These are phyloP conservation scores for Nyctereutes procyonoides DNA, from an alignment of 2,113 vertebrate genomes.

Conservation along the genomic window DNA sequence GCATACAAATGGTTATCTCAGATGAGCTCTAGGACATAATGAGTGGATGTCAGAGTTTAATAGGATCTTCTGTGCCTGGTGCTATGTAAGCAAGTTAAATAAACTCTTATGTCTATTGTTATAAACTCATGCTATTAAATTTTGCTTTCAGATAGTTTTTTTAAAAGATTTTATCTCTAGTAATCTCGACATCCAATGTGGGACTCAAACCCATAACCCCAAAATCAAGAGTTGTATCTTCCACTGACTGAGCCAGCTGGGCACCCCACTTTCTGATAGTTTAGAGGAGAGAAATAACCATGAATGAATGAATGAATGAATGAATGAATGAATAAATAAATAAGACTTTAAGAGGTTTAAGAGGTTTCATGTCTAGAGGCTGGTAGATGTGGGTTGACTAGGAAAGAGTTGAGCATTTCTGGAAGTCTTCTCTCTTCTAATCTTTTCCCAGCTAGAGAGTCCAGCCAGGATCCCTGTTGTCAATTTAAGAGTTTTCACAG, in stretches of 20 bases:
- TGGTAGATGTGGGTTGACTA: not conserved
- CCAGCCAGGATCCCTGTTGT: not conserved
- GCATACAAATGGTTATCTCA: not conserved
- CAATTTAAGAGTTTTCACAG: not conserved
- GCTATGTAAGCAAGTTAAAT: conserved; percentile 18
- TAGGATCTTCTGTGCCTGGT: conserved; percentile 4
- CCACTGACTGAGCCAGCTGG: not conserved
- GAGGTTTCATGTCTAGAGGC: not conserved
- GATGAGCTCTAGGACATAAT: not conserved
- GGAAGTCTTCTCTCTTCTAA: not conserved
- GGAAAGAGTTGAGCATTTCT: conserved; percentile 21
- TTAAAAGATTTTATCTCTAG: not conserved
- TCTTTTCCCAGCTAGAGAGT: not conserved
- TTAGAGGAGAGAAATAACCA: conserved; percentile 38
- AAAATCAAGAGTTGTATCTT: not conserved
- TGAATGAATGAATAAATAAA: too few species aligned
- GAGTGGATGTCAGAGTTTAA: not conserved
- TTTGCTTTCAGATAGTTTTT: not conserved
- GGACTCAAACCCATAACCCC: not conserved
- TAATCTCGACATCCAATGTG: not conserved
- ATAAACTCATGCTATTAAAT: conserved; percentile 35
- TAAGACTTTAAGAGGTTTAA: not conserved
- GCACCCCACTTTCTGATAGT: not conserved
- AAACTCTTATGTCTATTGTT: not conserved
- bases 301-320: not conserved